Evolutionary conservation across 2,888 invertebrate genomes (phyloP).

Genomic region (Meghimatium bilineatum): DNA sequence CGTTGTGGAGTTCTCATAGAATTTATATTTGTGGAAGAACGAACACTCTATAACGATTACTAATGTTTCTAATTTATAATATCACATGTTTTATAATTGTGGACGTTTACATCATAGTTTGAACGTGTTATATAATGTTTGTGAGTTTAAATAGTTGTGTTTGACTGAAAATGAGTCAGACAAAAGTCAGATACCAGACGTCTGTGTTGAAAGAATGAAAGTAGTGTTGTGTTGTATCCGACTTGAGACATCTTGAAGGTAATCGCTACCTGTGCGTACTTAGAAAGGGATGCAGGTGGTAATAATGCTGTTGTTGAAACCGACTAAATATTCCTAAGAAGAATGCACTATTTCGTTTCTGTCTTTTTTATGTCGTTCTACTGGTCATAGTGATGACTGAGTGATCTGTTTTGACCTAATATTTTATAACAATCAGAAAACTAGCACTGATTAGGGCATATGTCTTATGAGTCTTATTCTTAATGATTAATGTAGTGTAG

Average conservation of each 20-base stretch:
- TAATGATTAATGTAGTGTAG: too few relatives aligned
- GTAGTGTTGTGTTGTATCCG: neutral
- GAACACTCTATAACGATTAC: conserved; percentile 5
- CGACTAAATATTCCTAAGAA: too few relatives aligned
- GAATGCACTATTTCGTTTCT: too few relatives aligned
- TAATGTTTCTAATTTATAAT: conserved; percentile 7
- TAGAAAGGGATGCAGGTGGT: conserved; percentile 29
- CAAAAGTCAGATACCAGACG: neutral
- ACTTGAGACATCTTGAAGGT: neutral
- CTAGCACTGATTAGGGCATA: too few relatives aligned
- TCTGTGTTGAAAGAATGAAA: neutral
- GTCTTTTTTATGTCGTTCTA: too few relatives aligned
- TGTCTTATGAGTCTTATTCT: too few relatives aligned
- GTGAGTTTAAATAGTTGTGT: neutral
- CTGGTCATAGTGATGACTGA: too few relatives aligned
- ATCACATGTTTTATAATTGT: neutral
- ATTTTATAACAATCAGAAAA: too few relatives aligned
- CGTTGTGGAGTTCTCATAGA: conserved; percentile 17
- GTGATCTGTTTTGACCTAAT: too few relatives aligned
- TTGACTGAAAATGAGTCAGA: neutral
- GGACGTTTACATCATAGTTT: neutral
- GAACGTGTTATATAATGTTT: neutral
- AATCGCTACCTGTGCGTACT: conserved; percentile 23
- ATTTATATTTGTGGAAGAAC: conserved; percentile 33
- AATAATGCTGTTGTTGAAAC: conserved; percentile 4